These are phyloP conservation scores for Lumbricus terrestris DNA, from an alignment of 2,888 invertebrate species.

Conservation along the genomic window DNA sequence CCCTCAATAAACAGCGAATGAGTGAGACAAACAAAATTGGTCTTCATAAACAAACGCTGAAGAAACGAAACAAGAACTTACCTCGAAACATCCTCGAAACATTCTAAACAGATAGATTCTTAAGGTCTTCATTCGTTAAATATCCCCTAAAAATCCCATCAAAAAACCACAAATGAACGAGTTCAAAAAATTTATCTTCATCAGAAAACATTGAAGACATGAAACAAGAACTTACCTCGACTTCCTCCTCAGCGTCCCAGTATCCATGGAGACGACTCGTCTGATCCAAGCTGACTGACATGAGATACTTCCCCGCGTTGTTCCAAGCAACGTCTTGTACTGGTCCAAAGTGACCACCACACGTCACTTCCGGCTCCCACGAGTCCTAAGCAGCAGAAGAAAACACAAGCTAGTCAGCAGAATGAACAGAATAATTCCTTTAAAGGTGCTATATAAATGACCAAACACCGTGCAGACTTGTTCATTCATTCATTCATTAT, in stretches of 20 bases:
- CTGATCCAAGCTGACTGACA: constrained; percentile 80
- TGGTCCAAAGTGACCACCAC: constrained; percentile 76
- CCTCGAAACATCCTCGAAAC: constrained; percentile 21
- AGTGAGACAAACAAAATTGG: not conserved
- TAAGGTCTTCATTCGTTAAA: not conserved
- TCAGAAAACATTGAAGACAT: not conserved
- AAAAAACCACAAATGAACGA: not conserved
- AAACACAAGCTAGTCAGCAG: not conserved
- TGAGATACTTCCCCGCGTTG: constrained; percentile 72
- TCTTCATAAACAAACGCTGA: not conserved
- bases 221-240: constrained; percentile 20
- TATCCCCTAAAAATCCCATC: not conserved
- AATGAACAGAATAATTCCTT: not conserved
- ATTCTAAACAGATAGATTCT: too few species aligned
- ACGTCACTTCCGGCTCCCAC: constrained; percentile 59
- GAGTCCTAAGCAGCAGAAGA: constrained; percentile 31
- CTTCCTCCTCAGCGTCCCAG: constrained; percentile 63
- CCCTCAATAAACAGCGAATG: not conserved
- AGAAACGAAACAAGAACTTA: not conserved
- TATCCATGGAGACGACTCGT: constrained; percentile 87
- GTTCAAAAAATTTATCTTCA: not conserved
- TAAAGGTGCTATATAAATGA: not conserved
- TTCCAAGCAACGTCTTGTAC: constrained; percentile 88
- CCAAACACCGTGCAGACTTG: not conserved
- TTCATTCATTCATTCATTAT: too few species aligned